Conservation (phyloP, 2,113 vertebrate species). For the Pangasianodon hypophthalmus region DNA sequence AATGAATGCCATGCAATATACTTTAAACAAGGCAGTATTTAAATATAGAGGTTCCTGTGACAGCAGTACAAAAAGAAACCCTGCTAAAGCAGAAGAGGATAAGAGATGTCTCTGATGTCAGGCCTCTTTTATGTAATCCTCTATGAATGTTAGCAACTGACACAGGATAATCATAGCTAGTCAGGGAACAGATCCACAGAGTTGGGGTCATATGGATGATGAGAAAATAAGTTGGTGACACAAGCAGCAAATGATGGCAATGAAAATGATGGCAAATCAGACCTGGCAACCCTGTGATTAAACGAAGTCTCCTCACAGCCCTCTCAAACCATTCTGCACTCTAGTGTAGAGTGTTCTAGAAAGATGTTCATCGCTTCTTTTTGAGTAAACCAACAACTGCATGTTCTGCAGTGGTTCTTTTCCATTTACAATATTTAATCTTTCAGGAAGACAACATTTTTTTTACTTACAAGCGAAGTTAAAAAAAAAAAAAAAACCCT, state of each 20-base stretch:
- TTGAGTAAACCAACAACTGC: neutral
- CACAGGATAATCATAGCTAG: slow-evolving; percentile 7
- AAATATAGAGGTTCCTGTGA: neutral
- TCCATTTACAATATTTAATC: neutral
- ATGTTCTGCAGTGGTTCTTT: neutral
- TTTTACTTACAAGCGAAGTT: neutral
- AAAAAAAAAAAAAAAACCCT: too few species aligned
- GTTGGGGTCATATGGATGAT: neutral
- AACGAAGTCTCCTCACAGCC: neutral
- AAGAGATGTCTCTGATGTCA: neutral
- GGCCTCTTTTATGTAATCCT: neutral
- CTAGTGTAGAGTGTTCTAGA: neutral
- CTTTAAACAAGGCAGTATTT: neutral
- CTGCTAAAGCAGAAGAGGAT: neutral
- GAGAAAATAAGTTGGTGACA: slow-evolving; percentile 8
- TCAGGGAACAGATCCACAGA: neutral
- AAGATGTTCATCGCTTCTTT: neutral
- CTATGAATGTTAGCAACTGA: neutral
- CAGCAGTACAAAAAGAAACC: neutral
- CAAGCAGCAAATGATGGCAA: neutral
- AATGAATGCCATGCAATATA: neutral
- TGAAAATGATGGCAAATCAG: neutral
- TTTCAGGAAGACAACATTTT: neutral
- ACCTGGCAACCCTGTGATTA: neutral
- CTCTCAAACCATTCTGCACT: neutral